Evolutionary conservation across 2,113 vertebrate species (phyloP).

Genomic region (Bucco capensis): DNA sequence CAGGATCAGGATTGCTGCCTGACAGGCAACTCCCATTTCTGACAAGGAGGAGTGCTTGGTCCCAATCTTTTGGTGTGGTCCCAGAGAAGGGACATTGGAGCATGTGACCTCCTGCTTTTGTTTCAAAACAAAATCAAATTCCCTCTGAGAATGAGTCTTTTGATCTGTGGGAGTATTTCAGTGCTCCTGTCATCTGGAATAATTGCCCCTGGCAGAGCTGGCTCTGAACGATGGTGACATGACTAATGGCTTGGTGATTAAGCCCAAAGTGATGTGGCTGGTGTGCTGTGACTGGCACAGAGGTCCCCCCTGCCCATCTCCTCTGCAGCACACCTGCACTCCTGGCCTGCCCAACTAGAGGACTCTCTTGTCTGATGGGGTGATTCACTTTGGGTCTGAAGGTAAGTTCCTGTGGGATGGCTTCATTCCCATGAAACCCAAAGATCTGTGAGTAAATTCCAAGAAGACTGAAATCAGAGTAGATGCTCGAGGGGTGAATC

Average conservation of each 20-base stretch:
- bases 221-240: neutral
- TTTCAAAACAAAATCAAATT: neutral
- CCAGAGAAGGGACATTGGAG: neutral
- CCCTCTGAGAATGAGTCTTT: neutral
- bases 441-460: neutral
- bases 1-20: neutral
- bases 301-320: neutral
- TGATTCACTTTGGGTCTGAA: neutral
- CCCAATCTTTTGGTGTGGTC: neutral
- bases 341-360: neutral
- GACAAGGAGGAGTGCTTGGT: too few relatives aligned
- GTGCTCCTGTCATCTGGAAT: neutral
- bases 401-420: rapidly evolving
- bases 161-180: neutral
- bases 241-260: neutral
- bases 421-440: neutral
- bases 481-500: neutral
- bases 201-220: neutral
- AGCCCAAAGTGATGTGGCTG: neutral
- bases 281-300: neutral
- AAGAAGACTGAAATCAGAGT: neutral
- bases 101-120: neutral
- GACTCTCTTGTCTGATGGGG: too few relatives aligned
- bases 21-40: neutral
- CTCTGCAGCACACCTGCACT: neutral